Evolutionary conservation across 2,113 vertebrate species (phyloP).

Genomic region (Scolopax mira): DNA sequence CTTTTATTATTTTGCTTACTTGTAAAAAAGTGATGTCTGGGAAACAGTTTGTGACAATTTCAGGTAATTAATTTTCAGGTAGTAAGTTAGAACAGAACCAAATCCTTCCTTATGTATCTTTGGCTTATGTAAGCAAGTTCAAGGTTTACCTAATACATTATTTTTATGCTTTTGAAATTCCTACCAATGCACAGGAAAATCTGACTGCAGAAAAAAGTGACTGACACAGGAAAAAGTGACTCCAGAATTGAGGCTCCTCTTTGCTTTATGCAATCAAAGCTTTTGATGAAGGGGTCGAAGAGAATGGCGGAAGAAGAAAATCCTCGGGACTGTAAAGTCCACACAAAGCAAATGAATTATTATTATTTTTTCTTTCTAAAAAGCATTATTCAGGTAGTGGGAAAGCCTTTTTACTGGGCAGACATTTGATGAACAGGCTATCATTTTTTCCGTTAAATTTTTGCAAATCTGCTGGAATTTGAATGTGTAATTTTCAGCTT

Average conservation of each 20-base stretch:
- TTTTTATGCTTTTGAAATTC: neutral
- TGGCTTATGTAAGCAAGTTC: neutral
- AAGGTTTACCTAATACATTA: neutral
- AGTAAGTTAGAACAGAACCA: neutral
- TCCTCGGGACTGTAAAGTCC: neutral
- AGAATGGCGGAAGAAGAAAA: neutral
- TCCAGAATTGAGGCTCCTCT: neutral
- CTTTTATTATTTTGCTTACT: neutral
- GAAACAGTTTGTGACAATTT: neutral
- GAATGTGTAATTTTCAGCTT: neutral
- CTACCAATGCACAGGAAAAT: neutral
- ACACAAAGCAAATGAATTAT: neutral
- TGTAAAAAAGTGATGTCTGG: neutral
- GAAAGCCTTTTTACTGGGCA: constrained; percentile 16
- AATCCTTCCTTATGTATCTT: neutral
- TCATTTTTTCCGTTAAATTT: neutral
- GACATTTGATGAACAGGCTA: neutral
- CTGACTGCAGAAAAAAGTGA: too few relatives aligned
- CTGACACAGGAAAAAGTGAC: too few relatives aligned
- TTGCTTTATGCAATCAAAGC: neutral
- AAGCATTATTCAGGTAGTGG: neutral
- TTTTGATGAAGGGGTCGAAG: neutral
- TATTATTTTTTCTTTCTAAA: neutral
- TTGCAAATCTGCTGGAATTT: neutral
- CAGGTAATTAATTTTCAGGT: neutral